These are phyloP conservation scores for Camponotus fellah DNA, from an alignment of 2,888 invertebrate genomes.

Conservation along the genomic window DNA sequence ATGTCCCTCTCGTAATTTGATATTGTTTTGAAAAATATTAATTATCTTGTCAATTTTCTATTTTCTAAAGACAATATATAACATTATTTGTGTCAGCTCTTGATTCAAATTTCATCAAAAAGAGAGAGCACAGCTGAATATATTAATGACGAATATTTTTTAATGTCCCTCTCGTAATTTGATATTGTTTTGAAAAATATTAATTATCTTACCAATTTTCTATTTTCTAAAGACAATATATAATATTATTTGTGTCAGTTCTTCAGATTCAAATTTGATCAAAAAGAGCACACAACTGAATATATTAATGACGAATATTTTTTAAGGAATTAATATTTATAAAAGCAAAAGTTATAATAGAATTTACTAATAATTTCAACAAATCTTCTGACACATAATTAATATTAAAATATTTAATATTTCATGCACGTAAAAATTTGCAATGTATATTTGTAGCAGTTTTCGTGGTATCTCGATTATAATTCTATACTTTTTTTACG, in stretches of 20 bases:
- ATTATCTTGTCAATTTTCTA: too few relatives aligned
- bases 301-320: not conserved
- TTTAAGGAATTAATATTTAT: not conserved
- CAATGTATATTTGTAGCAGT: not conserved
- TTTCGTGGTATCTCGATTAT: not conserved
- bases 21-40: too few relatives aligned
- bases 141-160: too few relatives aligned
- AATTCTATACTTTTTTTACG: not conserved
- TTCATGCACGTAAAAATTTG: not conserved
- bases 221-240: not conserved
- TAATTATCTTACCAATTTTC: not conserved
- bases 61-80: too few relatives aligned
- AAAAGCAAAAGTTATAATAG: constrained; percentile 10
- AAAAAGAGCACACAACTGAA: not conserved
- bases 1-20: too few relatives aligned
- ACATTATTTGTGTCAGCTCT: too few relatives aligned
- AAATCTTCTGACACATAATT: not conserved
- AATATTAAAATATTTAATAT: not conserved
- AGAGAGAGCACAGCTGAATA: too few relatives aligned
- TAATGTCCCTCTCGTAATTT: constrained; percentile 2
- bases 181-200: not conserved
- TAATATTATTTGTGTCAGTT: not conserved
- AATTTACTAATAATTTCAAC: not conserved
- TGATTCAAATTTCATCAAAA: too few relatives aligned
- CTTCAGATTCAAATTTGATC: too few relatives aligned